These are phyloP conservation scores for Tipula helvola DNA, from an alignment of 2,888 invertebrate genomes.

Conservation along the genomic window DNA sequence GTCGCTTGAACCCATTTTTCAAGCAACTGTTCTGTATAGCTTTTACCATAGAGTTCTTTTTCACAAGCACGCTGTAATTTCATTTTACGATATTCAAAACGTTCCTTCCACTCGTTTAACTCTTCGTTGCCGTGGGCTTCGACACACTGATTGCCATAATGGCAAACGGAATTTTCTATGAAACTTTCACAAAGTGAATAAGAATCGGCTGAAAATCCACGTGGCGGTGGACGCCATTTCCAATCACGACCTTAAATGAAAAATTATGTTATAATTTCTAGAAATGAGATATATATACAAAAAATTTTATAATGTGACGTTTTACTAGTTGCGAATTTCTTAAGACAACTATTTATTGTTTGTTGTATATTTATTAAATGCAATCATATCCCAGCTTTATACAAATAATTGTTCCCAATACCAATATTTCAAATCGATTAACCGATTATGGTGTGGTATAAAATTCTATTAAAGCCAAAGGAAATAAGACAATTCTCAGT, in stretches of 20 bases:
- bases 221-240: slow-evolving; percentile 55
- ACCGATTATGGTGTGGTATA: too few species aligned
- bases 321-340: background rate
- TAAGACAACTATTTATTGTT: too few species aligned
- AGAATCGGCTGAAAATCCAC: slow-evolving; percentile 50
- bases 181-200: slow-evolving; percentile 51
- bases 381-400: too few species aligned
- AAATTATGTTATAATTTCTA: background rate
- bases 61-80: slow-evolving; percentile 50
- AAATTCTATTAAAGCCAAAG: too few species aligned
- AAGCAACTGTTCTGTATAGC: slow-evolving; percentile 47
- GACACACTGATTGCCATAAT: slow-evolving; percentile 57
- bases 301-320: background rate
- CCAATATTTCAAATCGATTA: too few species aligned
- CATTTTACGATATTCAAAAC: slow-evolving; percentile 54
- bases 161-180: slow-evolving; percentile 43
- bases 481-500: too few species aligned
- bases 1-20: slow-evolving; percentile 50
- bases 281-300: background rate
- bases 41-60: slow-evolving; percentile 51
- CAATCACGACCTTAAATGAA: slow-evolving; percentile 41
- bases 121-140: slow-evolving; percentile 62
- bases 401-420: too few species aligned
- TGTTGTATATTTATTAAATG: too few species aligned
- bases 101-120: slow-evolving; percentile 57